Evolutionary conservation across 2,888 invertebrate genomes (phyloP).

Genomic region (Clivina fossor): DNA sequence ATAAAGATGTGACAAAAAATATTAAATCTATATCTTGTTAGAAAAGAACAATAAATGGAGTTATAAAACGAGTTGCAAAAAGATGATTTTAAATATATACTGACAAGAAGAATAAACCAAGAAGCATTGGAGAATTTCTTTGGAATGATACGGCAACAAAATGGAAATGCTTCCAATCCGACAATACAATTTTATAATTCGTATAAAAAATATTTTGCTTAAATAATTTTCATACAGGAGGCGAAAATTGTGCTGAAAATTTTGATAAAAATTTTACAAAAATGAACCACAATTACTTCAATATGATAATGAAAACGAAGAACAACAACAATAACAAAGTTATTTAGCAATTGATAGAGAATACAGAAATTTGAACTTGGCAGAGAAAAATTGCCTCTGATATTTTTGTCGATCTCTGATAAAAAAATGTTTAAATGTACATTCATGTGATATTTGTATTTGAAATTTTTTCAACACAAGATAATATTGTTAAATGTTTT

Average conservation of each 20-base stretch:
- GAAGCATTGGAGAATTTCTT: slow-evolving; percentile 29
- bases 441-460: slow-evolving; percentile 22
- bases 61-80: slow-evolving; percentile 9
- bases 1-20: slow-evolving; percentile 37
- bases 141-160: slow-evolving; percentile 33
- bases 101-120: slow-evolving; percentile 12
- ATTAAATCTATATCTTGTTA: slow-evolving; percentile 20
- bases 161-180: slow-evolving; percentile 32
- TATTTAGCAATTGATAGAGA: slow-evolving; percentile 1
- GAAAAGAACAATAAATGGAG: slow-evolving; percentile 16
- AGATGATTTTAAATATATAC: slow-evolving; percentile 5
- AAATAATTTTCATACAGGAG: slow-evolving; percentile 29
- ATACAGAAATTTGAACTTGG: slow-evolving; percentile 11
- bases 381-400: slow-evolving; percentile 22
- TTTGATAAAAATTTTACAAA: slow-evolving; percentile 18
- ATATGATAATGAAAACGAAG: background rate
- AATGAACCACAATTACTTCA: background rate
- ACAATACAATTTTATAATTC: slow-evolving; percentile 34
- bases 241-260: slow-evolving; percentile 33
- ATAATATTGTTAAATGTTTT: too few relatives aligned
- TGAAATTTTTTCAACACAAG: too few relatives aligned
- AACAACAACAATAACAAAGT: background rate
- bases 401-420: slow-evolving; percentile 28
- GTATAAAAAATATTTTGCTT: slow-evolving; percentile 25
- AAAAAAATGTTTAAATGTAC: slow-evolving; percentile 27